phyloP scores from a whole-genome alignment of 1,140 invertebrate species.

The Drosophila murphyi region DNA sequence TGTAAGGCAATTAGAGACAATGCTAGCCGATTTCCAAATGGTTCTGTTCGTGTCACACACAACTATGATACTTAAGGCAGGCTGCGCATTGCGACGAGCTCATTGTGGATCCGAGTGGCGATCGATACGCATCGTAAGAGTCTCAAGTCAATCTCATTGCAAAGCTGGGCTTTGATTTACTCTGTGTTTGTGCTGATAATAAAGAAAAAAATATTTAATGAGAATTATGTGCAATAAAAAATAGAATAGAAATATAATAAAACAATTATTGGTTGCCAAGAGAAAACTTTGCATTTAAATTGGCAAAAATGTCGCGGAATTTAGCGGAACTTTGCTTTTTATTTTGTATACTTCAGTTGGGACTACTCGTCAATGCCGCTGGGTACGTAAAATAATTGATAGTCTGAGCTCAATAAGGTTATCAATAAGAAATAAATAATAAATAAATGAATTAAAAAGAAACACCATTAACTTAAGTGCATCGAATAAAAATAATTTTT shows the following conservation, averaged over 20 bases:
- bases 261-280: background rate
- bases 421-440: conserved; percentile 1
- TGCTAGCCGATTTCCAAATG: background rate
- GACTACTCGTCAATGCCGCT: conserved; percentile 50
- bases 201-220: conserved; percentile 17
- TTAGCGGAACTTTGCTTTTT: conserved; percentile 12
- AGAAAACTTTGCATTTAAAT: conserved; percentile 19
- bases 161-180: conserved; percentile 15
- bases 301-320: conserved; percentile 49
- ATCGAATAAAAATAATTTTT: background rate
- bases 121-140: conserved; percentile 19
- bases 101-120: conserved; percentile 49
- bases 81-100: conserved; percentile 33
- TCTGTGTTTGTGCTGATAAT: conserved; percentile 23
- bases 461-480: background rate
- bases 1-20: background rate
- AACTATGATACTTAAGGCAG: conserved; percentile 52
- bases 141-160: conserved; percentile 10
- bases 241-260: background rate
- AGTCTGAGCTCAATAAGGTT: background rate
- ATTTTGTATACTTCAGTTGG: conserved; percentile 52
- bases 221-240: conserved; percentile 13
- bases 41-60: conserved; percentile 14
- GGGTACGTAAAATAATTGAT: conserved; percentile 45
- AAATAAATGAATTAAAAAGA: no score